These are phyloP conservation scores for Catocala fraxini DNA, from an alignment of 2,888 invertebrate species.

Conservation along the genomic window DNA sequence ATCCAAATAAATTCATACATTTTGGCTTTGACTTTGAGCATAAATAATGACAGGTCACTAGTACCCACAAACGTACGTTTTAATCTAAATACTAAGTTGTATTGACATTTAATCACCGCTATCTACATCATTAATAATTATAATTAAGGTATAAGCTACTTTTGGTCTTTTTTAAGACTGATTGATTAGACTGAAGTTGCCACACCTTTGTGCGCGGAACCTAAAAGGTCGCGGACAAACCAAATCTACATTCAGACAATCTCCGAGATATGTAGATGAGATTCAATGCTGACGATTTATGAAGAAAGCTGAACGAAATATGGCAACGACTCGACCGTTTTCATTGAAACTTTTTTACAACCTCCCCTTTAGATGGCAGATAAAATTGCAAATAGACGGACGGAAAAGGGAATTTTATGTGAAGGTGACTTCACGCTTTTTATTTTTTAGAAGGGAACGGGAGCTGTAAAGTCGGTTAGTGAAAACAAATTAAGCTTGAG, in stretches of 20 bases:
- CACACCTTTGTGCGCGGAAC: constrained; percentile 17
- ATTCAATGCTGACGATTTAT: constrained; percentile 79
- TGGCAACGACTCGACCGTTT: constrained; percentile 75
- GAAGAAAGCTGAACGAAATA: constrained; percentile 80
- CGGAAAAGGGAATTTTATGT: constrained; percentile 73
- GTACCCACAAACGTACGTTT: not conserved
- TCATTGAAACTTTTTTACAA: constrained; percentile 81
- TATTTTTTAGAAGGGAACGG: constrained; percentile 58
- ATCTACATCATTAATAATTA: not conserved
- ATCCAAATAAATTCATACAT: too few species aligned
- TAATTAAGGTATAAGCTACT: too few species aligned
- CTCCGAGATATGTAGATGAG: constrained; percentile 79
- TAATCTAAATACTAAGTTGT: constrained; percentile 1
- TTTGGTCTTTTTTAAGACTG: not conserved
- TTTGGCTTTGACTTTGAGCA: not conserved
- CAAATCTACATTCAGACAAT: constrained; percentile 59
- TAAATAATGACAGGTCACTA: constrained; percentile 2
- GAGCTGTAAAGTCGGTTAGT: constrained; percentile 50
- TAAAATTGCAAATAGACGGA: constrained; percentile 80
- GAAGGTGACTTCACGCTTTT: constrained; percentile 67
- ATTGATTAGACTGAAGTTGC: constrained; percentile 4
- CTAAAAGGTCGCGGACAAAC: constrained; percentile 49
- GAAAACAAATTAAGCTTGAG: constrained; percentile 52
- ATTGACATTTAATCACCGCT: constrained; percentile 1
- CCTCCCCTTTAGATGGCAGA: constrained; percentile 75